These are phyloP conservation scores for Heteronetta atricapilla DNA, from an alignment of 2,113 vertebrate species.

Conservation along the genomic window DNA sequence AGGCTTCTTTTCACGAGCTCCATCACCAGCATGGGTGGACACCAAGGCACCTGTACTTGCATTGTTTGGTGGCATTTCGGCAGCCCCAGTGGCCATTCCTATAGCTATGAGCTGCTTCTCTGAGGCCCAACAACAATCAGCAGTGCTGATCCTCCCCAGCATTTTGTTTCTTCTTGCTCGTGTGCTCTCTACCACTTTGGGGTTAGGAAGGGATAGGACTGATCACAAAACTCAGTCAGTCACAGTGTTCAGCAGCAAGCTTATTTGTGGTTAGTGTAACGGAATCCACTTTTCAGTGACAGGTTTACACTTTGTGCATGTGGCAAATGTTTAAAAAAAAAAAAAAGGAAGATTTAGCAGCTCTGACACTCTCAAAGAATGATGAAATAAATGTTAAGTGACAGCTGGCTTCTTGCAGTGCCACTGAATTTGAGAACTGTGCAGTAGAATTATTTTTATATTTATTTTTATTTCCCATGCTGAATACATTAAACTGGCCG, in stretches of 20 bases:
- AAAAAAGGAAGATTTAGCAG: neutral
- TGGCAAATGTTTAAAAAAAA: neutral
- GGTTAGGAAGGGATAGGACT: neutral
- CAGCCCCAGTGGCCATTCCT: rapidly evolving
- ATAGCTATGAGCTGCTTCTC: neutral
- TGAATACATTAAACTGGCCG: neutral
- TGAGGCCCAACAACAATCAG: rapidly evolving
- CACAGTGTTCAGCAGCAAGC: neutral
- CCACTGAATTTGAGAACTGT: neutral
- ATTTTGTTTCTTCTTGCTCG: neutral
- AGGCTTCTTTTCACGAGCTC: neutral
- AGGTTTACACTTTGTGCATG: neutral
- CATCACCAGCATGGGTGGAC: rapidly evolving
- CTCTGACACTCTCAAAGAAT: neutral
- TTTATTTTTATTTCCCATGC: neutral
- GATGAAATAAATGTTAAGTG: neutral
- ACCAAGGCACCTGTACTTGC: neutral
- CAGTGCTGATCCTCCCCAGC: neutral
- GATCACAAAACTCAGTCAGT: neutral
- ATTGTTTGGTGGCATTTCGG: neutral
- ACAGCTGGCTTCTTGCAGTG: neutral
- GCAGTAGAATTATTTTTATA: neutral
- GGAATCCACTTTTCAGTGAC: neutral
- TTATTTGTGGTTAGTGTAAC: neutral
- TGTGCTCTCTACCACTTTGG: rapidly evolving